phyloP scores from a whole-genome alignment of 2,797 vertebrate species.

The Aphelocoma californica region DNA sequence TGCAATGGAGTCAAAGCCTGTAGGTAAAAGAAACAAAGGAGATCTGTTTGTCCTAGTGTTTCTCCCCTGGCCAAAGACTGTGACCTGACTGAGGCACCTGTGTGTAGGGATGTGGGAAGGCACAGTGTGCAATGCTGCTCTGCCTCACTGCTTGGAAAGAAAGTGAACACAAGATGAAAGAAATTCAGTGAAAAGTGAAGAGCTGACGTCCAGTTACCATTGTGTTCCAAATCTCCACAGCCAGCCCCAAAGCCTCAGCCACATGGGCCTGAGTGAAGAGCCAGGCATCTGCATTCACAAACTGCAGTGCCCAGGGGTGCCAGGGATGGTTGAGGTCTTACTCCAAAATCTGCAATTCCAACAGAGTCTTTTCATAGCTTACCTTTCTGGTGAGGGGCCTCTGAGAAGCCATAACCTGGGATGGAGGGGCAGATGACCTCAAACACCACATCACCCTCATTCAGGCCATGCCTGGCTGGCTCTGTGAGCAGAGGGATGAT shows the following conservation, averaged over 20 bases:
- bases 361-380: not conserved
- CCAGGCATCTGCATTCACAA: not conserved
- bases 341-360: not conserved
- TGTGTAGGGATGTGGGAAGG: not conserved
- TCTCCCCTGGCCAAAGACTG: not conserved
- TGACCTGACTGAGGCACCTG: accelerated
- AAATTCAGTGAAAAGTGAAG: not conserved
- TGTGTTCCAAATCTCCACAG: not conserved
- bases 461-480: constrained; percentile 50
- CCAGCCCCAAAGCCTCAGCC: not conserved
- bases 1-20: constrained; percentile 81
- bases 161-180: not conserved
- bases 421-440: constrained; percentile 91
- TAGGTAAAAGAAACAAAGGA: not conserved
- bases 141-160: not conserved
- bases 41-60: not conserved
- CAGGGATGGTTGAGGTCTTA: not conserved
- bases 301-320: not conserved
- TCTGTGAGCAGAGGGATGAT: constrained; percentile 85
- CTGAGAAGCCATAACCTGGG: constrained; percentile 89
- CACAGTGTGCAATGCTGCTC: not conserved
- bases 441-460: constrained; percentile 68
- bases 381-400: constrained; percentile 85
- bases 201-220: not conserved
- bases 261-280: not conserved